Conservation (phyloP, 2,797 vertebrate genomes). For the Anisognathus igniventris region DNA sequence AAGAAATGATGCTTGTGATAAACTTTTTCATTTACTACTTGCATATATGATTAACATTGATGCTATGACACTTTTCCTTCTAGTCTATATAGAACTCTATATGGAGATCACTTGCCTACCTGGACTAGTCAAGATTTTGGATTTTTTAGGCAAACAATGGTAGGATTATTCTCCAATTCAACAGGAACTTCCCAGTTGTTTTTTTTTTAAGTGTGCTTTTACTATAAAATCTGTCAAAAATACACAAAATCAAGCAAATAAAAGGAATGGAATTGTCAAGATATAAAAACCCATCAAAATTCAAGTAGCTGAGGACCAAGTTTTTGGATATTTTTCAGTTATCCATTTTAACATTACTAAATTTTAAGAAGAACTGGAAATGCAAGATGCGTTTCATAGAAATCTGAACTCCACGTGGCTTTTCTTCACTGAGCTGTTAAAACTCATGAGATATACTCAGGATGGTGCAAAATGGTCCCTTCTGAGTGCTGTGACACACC, state of each 20-base stretch:
- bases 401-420: background rate
- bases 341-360: background rate
- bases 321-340: background rate
- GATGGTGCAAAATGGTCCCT: background rate
- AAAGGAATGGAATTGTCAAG: background rate
- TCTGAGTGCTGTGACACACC: background rate
- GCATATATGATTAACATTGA: background rate
- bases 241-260: background rate
- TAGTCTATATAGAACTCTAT: background rate
- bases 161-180: background rate
- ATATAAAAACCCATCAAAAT: background rate
- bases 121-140: background rate
- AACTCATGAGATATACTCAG: background rate
- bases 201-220: background rate
- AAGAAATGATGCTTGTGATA: background rate
- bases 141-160: background rate
- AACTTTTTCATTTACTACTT: background rate
- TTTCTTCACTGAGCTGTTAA: background rate
- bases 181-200: background rate
- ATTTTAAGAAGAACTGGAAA: background rate
- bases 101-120: background rate
- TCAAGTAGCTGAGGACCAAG: background rate
- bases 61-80: background rate
- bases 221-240: background rate
- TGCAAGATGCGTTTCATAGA: background rate